phyloP scores from a whole-genome alignment of 2,797 vertebrate species.

The Sebastes iracundus region DNA sequence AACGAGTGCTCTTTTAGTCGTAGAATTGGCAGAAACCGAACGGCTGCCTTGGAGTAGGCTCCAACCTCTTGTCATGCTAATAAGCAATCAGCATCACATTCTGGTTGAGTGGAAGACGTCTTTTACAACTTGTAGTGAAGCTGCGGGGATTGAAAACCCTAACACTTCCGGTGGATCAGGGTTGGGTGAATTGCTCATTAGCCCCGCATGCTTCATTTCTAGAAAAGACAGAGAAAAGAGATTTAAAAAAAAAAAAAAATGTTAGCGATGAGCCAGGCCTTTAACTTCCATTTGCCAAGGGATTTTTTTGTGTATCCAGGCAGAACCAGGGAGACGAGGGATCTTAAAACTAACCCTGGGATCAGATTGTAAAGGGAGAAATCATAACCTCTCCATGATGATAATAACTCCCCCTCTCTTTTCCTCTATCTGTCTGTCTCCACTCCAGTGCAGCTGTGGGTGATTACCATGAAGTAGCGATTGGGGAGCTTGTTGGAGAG shows the following conservation, averaged over 20 bases:
- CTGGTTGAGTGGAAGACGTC: conserved; percentile 61
- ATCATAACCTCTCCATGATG: conserved; percentile 51
- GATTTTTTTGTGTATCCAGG: conserved; percentile 27
- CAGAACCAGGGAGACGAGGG: conserved; percentile 37
- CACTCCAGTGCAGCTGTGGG: conserved; percentile 76
- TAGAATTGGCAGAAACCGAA: conserved; percentile 56
- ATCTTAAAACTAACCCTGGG: conserved; percentile 35
- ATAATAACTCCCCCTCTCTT: conserved; percentile 16
- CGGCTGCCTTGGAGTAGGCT: conserved; percentile 43
- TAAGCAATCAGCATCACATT: conserved; percentile 75
- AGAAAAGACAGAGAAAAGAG: conserved; percentile 13
- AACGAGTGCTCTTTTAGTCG: conserved; percentile 25
- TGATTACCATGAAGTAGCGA: conserved; percentile 68
- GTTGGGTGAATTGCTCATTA: conserved; percentile 63
- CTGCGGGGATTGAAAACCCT: conserved; percentile 48
- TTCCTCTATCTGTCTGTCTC: conserved; percentile 38
- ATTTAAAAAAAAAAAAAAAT: not conserved
- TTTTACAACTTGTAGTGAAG: conserved; percentile 60
- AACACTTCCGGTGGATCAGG: conserved; percentile 59
- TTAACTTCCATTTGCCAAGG: conserved; percentile 17
- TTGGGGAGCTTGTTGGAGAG: conserved; percentile 61
- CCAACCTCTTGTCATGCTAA: conserved; percentile 68
- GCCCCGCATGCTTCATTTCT: conserved; percentile 25
- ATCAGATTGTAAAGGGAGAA: conserved; percentile 47
- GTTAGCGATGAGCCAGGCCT: conserved; percentile 2